phyloP scores from a whole-genome alignment of 2,113 vertebrate genomes.

The Meles meles region DNA sequence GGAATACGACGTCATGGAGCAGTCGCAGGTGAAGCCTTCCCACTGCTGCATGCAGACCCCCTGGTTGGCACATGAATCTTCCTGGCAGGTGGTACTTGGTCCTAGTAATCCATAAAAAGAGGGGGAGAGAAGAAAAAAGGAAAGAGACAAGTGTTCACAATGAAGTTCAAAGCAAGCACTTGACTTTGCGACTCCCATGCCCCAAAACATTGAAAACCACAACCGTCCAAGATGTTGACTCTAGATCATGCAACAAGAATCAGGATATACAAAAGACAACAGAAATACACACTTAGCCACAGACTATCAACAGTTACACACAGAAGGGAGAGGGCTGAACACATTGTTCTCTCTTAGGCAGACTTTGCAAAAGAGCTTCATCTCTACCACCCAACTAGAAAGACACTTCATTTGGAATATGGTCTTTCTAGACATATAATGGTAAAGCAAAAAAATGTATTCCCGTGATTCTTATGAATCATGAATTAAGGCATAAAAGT shows the following conservation, averaged over 20 bases:
- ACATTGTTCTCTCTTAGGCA: constrained; percentile 76
- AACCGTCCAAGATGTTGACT: constrained; percentile 60
- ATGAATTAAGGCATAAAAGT: neutral
- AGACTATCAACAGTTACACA: constrained; percentile 69
- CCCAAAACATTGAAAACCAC: constrained; percentile 56
- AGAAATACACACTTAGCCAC: constrained; percentile 70
- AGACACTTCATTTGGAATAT: neutral
- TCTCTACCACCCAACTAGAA: constrained; percentile 16
- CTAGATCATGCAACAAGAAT: constrained; percentile 72
- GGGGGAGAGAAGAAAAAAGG: neutral
- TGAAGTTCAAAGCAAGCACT: neutral
- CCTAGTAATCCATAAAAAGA: constrained; percentile 80
- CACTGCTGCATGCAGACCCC: constrained; percentile 98
- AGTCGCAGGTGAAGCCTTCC: constrained; percentile 98
- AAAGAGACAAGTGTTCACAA: neutral
- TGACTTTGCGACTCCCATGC: constrained; percentile 38
- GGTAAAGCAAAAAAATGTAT: neutral
- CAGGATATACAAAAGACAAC: constrained; percentile 60
- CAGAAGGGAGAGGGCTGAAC: constrained; percentile 65
- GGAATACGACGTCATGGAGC: constrained; percentile 97
- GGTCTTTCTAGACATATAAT: neutral
- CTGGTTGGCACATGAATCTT: constrained; percentile 97
- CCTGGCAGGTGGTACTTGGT: constrained; percentile 96
- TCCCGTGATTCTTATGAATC: neutral
- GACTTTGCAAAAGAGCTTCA: neutral